phyloP scores from a whole-genome alignment of 2,797 vertebrate genomes.

The Trematomus bernacchii region DNA sequence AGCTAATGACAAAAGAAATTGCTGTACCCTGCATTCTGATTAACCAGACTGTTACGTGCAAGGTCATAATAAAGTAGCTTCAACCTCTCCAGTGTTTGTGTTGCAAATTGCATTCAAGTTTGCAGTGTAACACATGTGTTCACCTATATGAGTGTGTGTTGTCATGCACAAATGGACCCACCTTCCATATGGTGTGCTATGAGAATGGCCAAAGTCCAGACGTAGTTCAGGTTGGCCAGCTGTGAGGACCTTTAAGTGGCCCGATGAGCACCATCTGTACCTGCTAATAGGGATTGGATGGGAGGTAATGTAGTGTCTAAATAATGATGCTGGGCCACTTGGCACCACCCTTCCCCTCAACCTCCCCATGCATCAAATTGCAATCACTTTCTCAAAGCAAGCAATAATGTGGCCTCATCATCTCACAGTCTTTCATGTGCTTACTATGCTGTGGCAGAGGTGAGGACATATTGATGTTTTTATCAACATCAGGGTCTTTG shows the following conservation, averaged over 20 bases:
- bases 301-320: conserved; percentile 81
- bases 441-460: conserved; percentile 43
- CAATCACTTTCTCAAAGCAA: conserved; percentile 61
- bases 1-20: background rate
- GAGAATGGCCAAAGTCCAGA: conserved; percentile 74
- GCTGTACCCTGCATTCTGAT: background rate
- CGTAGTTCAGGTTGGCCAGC: conserved; percentile 74
- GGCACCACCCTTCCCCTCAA: conserved; percentile 50
- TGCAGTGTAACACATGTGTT: background rate
- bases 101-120: background rate
- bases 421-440: conserved; percentile 40
- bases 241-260: conserved; percentile 76
- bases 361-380: conserved; percentile 59
- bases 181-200: conserved; percentile 62
- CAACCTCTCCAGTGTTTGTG: background rate
- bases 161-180: conserved; percentile 34
- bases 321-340: conserved; percentile 72
- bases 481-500: conserved; percentile 33
- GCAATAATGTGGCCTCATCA: conserved; percentile 56
- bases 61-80: background rate
- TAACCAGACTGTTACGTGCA: background rate
- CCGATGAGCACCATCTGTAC: conserved; percentile 74
- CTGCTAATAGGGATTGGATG: conserved; percentile 74
- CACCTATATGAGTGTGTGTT: background rate
- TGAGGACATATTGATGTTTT: conserved; percentile 22